Evolutionary conservation across 1,140 invertebrate genomes (phyloP).

Genomic region (Leptinotarsa lineolata): DNA sequence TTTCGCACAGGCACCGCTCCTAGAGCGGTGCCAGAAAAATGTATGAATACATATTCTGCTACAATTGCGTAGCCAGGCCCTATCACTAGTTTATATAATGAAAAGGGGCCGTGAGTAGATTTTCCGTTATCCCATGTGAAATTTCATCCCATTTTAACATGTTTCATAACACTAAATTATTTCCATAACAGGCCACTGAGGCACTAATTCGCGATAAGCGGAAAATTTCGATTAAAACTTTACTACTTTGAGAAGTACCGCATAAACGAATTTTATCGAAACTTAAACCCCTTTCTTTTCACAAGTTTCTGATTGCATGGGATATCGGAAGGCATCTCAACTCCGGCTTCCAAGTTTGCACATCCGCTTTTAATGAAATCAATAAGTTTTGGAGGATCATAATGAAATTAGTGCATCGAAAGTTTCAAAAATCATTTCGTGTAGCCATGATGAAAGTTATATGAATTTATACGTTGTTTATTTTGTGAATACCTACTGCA

Average conservation of each 20-base stretch:
- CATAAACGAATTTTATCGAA: not conserved
- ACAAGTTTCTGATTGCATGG: not conserved
- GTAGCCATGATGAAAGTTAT: too few species aligned
- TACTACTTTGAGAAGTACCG: not conserved
- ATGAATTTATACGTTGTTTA: too few species aligned
- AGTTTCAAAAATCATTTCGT: too few species aligned
- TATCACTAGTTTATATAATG: too few species aligned
- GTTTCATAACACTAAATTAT: not conserved
- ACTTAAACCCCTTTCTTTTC: not conserved
- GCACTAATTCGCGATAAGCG: not conserved
- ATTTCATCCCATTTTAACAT: too few species aligned
- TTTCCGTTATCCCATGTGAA: too few species aligned
- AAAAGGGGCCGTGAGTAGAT: too few species aligned
- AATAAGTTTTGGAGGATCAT: not conserved
- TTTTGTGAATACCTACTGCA: too few species aligned
- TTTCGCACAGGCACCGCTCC: too few species aligned
- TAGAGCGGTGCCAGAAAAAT: too few species aligned
- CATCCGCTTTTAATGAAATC: not conserved
- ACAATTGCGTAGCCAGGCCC: too few species aligned
- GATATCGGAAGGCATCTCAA: not conserved
- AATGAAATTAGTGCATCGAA: not conserved
- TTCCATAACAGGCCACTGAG: not conserved
- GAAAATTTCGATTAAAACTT: constrained; percentile 6
- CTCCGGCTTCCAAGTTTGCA: not conserved
- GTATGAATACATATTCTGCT: too few species aligned